Conservation (phyloP, 2,797 vertebrate species). For the Tympanoctomys barrerae region DNA sequence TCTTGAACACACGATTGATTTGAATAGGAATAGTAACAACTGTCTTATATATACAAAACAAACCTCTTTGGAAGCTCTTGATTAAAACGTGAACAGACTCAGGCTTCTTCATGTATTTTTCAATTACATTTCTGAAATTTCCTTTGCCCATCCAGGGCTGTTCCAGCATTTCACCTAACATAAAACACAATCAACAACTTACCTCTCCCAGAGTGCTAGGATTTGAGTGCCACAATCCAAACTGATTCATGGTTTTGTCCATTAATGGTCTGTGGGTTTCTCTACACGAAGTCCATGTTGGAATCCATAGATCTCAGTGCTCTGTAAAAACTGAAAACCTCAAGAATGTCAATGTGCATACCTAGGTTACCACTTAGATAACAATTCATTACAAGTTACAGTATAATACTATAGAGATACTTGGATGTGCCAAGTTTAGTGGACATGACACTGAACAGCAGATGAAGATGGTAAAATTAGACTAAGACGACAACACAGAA, state of each 20-base stretch:
- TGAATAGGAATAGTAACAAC: not conserved
- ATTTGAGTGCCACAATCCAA: constrained; percentile 71
- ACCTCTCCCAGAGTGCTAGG: constrained; percentile 74
- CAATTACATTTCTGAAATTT: constrained; percentile 25
- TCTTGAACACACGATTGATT: constrained; percentile 18
- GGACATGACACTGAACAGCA: not conserved
- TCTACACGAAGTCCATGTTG: constrained; percentile 76
- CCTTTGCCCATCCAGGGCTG: not conserved
- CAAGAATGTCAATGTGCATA: constrained; percentile 67
- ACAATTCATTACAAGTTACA: constrained; percentile 34
- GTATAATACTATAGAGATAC: not conserved
- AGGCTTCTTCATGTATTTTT: not conserved
- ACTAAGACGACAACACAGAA: constrained; percentile 19
- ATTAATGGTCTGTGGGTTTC: constrained; percentile 62
- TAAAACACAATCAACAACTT: constrained; percentile 69
- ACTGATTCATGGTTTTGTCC: constrained; percentile 80
- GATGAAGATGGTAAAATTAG: constrained; percentile 15
- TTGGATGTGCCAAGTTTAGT: not conserved
- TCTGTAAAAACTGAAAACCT: constrained; percentile 82
- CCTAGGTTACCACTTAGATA: constrained; percentile 35
- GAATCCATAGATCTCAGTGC: constrained; percentile 57
- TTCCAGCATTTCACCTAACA: constrained; percentile 41
- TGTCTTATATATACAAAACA: constrained; percentile 40
- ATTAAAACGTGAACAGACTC: constrained; percentile 62
- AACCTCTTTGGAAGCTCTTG: constrained; percentile 23